Evolutionary conservation across 2,888 invertebrate genomes (phyloP), one percentile per base, ranked within the genome.

Genomic region (Rugalucina vietnamica): DNA sequence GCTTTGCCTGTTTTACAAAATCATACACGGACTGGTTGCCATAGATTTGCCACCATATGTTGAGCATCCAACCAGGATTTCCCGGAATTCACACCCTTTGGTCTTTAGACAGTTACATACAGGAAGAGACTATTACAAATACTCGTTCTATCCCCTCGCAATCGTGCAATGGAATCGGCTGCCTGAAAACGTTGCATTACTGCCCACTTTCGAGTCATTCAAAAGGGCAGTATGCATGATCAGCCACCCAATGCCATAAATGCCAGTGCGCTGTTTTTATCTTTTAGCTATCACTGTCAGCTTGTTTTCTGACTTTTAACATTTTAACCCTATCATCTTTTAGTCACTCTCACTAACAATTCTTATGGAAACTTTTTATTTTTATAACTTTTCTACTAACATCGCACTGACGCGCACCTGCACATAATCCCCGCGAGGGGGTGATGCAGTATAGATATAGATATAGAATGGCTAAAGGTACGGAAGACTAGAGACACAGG

Each of bases 101-200:
- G 8, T 4, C 49, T 73, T 21, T 21, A 34, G 29, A 29, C 73
- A 73, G 36, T 49, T 73, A 4, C 73, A 73, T 10, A 73, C 73
- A 5, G 24, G 37, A 29, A 49, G 21, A 21, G 50, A 73, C 24
- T 73, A 73, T 49, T 73, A 73, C 49, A 73, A 49, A 29, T 73
- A 73, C 73, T 43, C 43, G 27, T 73, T 43, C 49, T 73, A 49
- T 32, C 73, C 73, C 49, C 1, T 73, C 49, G 32, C 73, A 43
- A 49, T 73, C 32, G 73, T 73, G 32, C 73, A 73, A 29, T 73
- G 73, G 73, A 73, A 73, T 27, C 29, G 32, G 73, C 73, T 73
- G 49, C 49, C 73, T 14, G 24, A 43, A 43, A 10, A 73, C 27
- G 27, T 37, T 29, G 65, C 39, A 60, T 29, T 43, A 5, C 34